A percentile compares a stretch with the other conserved stretches of the same genome.
Evolutionary conservation across 2,888 invertebrate species (phyloP).

Genomic region (Melanophora roralis): DNA sequence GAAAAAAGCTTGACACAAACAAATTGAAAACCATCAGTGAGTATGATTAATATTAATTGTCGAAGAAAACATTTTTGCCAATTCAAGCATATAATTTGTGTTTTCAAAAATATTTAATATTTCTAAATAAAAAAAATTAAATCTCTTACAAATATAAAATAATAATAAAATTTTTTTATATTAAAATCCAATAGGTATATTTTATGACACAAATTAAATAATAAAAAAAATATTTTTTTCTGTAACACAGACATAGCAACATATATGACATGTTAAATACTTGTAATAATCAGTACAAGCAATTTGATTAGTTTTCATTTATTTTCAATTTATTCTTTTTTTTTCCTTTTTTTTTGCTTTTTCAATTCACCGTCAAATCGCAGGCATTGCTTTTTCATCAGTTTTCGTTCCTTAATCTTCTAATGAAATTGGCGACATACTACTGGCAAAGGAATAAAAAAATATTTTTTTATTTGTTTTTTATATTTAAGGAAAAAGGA

Average conservation of each 20-base stretch:
- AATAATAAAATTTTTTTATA: too few species aligned
- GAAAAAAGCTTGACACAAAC: background rate
- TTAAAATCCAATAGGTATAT: too few species aligned
- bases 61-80: background rate
- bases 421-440: background rate
- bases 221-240: constrained; percentile 12
- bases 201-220: constrained; percentile 10
- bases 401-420: background rate
- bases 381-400: background rate
- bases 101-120: too few species aligned
- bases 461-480: background rate
- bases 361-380: background rate
- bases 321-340: background rate
- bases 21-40: background rate
- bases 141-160: too few species aligned
- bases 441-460: background rate
- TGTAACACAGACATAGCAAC: too few species aligned
- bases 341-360: background rate
- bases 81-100: constrained; percentile 34
- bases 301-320: constrained; percentile 5
- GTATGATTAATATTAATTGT: constrained; percentile 26
- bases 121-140: background rate
- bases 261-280: constrained; percentile 17
- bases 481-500: background rate
- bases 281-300: background rate